phyloP scores from a whole-genome alignment of 2,888 invertebrate species.

The Drosophila meridiana region DNA sequence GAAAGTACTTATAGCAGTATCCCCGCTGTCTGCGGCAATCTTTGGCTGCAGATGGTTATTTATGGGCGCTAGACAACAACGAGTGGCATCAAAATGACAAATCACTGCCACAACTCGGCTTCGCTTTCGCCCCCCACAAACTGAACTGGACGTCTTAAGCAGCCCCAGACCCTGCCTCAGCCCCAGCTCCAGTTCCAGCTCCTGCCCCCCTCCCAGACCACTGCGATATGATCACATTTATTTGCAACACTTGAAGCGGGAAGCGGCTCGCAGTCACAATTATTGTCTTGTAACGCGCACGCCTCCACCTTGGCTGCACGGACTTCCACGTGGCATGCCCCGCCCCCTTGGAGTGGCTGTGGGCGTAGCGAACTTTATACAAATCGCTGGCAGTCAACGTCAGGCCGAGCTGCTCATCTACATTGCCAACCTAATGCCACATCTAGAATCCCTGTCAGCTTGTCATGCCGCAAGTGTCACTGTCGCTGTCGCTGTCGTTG shows the following conservation, averaged over 20 bases:
- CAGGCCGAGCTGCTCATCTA: conserved; percentile 22
- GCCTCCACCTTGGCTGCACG: conserved; percentile 25
- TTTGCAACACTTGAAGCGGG: conserved; percentile 66
- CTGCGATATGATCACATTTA: conserved; percentile 75
- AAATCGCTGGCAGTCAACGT: conserved; percentile 63
- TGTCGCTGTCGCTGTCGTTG: conserved; percentile 34
- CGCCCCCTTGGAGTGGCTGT: background rate
- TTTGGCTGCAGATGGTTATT: conserved; percentile 65
- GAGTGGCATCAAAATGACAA: conserved; percentile 68
- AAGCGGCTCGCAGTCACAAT: conserved; percentile 50
- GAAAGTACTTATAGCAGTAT: conserved; percentile 16
- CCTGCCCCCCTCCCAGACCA: background rate
- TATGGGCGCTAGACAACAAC: conserved; percentile 47
- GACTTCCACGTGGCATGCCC: conserved; percentile 17
- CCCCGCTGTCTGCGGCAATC: conserved; percentile 24
- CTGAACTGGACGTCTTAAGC: conserved; percentile 17
- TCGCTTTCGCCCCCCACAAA: conserved; percentile 1
- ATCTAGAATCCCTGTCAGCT: conserved; percentile 51
- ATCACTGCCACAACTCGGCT: conserved; percentile 61
- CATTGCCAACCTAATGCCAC: conserved; percentile 30
- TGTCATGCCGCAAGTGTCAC: conserved; percentile 60
- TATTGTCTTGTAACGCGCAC: conserved; percentile 72
- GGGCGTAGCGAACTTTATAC: conserved; percentile 56
- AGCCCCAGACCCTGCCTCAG: background rate
- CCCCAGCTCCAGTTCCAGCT: background rate